Evolutionary conservation across 1,140 invertebrate species (phyloP), one percentile per base, ranked within the genome.

Genomic region (Bombus confusus): DNA sequence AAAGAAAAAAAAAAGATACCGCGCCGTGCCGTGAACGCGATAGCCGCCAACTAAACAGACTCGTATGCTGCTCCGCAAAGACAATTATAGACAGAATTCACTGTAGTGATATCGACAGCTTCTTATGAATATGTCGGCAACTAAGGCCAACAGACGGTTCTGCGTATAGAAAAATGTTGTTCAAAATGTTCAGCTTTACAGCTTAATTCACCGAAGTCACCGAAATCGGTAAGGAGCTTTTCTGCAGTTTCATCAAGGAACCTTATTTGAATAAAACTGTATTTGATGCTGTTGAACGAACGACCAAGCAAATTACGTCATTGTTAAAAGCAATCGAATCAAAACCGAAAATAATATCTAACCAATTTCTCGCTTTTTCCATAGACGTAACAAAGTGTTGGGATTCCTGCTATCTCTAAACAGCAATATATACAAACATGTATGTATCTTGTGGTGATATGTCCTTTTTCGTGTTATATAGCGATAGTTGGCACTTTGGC

Each of bases 391-490:
- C 57, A 28, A 47, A 18, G 22, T 34, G 13, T 80, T 84, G 28
- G 9, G 22, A 74, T 75, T 62, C 62, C 68, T 62, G 25, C 39
- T 15, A 15, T n/a, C 62, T 80, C 31, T 75, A 87, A 77, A 90
- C 39, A 66, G 88, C 47, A 41, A 41, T 78, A 89, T 41, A 52
- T 52, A 22, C 5, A 18, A 22, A 22, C 5, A 8, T 52, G 73
- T 64, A 47, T 71, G 78, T 41, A 39, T 71, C 59, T 83, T 75
- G 68, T 31, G 52, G 85, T 47, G 47, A 88, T 88, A 89, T 91
- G 89, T 88, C 47, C 47, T 37, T 64, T 90, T 79, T 91, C 79
- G 10, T 80, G 31, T 88, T 43, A 66, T 57, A 47, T 43, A 57
- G 68, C 80, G 28, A 84, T 39, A 71, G 86, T 85, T 78, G 82